Evolutionary conservation across 2,888 invertebrate genomes (phyloP).

Genomic region (Dione juno): DNA sequence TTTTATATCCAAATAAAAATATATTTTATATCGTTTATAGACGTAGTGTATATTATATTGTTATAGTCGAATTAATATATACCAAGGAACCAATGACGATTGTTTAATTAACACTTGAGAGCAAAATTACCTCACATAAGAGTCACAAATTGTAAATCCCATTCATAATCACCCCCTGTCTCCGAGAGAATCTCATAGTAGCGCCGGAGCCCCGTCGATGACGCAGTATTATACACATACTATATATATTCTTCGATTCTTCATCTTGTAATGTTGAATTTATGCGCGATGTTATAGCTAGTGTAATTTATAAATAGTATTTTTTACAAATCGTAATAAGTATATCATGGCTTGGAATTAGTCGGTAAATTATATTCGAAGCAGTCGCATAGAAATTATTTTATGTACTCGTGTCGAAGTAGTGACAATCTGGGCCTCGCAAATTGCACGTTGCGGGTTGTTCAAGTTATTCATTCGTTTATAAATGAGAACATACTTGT

Average conservation of each 20-base stretch:
- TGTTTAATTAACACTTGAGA: neutral
- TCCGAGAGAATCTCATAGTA: constrained; percentile 18
- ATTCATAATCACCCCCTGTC: constrained; percentile 6
- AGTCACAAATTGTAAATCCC: neutral
- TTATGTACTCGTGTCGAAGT: constrained; percentile 8
- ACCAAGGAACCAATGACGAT: neutral
- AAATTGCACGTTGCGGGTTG: no score
- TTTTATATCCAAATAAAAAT: constrained; percentile 19
- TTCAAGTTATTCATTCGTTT: neutral
- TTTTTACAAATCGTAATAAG: constrained; percentile 21
- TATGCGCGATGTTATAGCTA: constrained; percentile 28
- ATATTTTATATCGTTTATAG: constrained; percentile 8
- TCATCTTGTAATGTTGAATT: constrained; percentile 23
- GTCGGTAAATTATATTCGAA: constrained; percentile 9
- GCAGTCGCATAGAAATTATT: neutral
- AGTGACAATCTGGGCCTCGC: neutral
- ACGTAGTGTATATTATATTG: constrained; percentile 5
- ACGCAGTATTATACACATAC: constrained; percentile 14
- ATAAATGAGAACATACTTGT: constrained; percentile 1
- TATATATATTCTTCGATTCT: neutral
- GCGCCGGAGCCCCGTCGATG: neutral
- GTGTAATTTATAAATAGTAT: constrained; percentile 30
- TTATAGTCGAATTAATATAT: constrained; percentile 6
- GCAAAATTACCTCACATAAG: constrained; percentile 16
- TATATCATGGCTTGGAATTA: constrained; percentile 8